Conservation (phyloP, 1,140 invertebrate genomes). For the Neoseiulus cucumeris region DNA sequence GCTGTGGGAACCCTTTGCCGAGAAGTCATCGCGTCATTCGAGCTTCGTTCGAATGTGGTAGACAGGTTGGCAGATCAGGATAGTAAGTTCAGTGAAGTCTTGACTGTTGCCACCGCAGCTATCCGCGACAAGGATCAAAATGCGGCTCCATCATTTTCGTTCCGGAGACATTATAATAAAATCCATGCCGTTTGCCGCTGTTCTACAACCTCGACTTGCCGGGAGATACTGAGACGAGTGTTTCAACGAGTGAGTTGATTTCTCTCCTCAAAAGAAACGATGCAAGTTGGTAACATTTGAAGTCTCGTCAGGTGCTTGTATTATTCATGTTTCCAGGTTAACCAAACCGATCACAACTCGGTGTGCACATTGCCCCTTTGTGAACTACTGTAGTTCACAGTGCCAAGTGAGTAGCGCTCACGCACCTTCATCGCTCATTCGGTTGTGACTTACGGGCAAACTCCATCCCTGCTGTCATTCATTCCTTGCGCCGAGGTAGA, state of each 20-base stretch:
- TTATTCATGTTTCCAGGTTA: not conserved
- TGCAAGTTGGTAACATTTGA: not conserved
- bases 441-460: too few relatives aligned
- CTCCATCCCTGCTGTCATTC: not conserved
- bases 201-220: not conserved
- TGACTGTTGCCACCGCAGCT: too few relatives aligned
- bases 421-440: not conserved
- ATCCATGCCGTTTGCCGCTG: not conserved
- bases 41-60: too few relatives aligned
- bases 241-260: not conserved
- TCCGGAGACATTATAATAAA: not conserved
- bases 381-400: not conserved
- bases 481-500: not conserved
- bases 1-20: too few relatives aligned
- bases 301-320: not conserved
- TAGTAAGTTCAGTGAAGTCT: too few relatives aligned
- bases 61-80: too few relatives aligned
- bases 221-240: conserved; percentile 2
- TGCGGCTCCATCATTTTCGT: too few relatives aligned
- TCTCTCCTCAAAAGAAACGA: not conserved
- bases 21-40: too few relatives aligned
- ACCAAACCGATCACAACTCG: not conserved
- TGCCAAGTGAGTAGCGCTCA: not conserved
- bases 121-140: too few relatives aligned
- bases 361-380: not conserved